phyloP scores from a whole-genome alignment of 2,113 vertebrate genomes.

The Scortum barcoo region DNA sequence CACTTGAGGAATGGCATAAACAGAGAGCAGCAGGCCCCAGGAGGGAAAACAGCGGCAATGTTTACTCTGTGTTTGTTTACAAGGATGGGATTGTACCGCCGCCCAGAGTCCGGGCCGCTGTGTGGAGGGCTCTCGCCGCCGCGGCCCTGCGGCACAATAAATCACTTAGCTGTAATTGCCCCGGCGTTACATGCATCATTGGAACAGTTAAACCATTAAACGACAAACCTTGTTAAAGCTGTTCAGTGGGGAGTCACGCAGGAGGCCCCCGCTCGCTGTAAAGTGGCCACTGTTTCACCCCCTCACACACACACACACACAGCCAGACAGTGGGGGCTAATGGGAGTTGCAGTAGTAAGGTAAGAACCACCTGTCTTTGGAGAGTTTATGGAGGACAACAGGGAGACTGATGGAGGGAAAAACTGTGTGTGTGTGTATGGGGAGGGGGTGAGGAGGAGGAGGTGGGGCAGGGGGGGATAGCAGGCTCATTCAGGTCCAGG shows the following conservation, averaged over 20 bases:
- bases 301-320: conserved; percentile 2
- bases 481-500: conserved; percentile 21
- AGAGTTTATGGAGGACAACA: conserved; percentile 19
- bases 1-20: conserved; percentile 81
- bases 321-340: not conserved
- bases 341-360: conserved; percentile 12
- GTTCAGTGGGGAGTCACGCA: conserved; percentile 55
- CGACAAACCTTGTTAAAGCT: conserved; percentile 77
- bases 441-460: not conserved
- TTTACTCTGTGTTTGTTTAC: conserved; percentile 83
- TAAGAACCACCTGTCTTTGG: conserved; percentile 77
- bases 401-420: conserved; percentile 18
- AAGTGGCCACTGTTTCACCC: conserved; percentile 44
- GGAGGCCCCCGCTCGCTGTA: conserved; percentile 5
- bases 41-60: conserved; percentile 72
- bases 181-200: conserved; percentile 78
- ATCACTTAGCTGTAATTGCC: conserved; percentile 83
- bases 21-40: conserved; percentile 73
- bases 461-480: not conserved
- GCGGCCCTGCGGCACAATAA: conserved; percentile 73
- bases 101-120: conserved; percentile 18
- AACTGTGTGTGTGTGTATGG: not conserved
- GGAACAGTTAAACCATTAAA: conserved; percentile 85
- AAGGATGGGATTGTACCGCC: conserved; percentile 67
- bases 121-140: conserved; percentile 46